Conservation (phyloP, 2,888 invertebrate genomes). For the Calameuta idolon region DNA sequence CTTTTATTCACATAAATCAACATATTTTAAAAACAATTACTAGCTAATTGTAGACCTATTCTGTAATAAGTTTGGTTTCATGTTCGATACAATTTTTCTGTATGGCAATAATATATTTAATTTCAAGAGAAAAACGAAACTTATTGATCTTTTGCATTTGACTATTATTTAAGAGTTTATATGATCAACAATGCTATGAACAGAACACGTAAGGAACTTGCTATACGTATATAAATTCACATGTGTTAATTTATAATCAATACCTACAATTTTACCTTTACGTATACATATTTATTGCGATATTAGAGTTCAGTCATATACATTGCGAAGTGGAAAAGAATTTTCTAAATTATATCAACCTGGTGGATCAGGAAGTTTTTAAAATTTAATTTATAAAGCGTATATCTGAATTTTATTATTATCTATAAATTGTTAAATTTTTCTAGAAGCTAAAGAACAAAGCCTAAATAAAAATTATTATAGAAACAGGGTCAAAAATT, state of each 20-base stretch:
- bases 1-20: no score
- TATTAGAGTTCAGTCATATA: neutral
- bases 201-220: neutral
- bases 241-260: neutral
- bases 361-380: neutral
- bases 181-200: neutral
- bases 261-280: neutral
- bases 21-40: no score
- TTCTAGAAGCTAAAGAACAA: neutral
- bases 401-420: neutral
- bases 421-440: neutral
- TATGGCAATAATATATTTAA: neutral
- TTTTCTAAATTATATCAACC: neutral
- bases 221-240: neutral
- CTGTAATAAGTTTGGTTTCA: neutral
- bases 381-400: neutral
- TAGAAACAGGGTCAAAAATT: slow-evolving; percentile 9
- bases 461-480: neutral
- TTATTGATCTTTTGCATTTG: neutral
- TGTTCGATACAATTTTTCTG: neutral
- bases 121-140: neutral
- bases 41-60: no score
- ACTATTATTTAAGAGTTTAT: neutral
- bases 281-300: neutral
- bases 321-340: neutral